Evolutionary conservation across 92 coral and sea anemone species (phyloP).

Genomic region (Anthopleura xanthogrammica): DNA sequence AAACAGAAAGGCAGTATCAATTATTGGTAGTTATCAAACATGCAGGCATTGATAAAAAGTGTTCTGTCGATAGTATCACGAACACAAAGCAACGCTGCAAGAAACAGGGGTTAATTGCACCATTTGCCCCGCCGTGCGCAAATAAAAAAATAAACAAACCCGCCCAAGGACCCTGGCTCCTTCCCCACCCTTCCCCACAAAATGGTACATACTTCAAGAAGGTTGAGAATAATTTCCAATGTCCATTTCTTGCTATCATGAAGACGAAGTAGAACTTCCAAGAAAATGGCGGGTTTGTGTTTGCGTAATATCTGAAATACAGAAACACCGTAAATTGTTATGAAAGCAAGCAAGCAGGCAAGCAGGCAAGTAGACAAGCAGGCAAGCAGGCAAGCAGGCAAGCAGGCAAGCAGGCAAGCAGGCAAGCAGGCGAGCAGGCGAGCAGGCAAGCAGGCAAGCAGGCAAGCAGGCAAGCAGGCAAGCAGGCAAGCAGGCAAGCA

Average conservation of each 20-base stretch:
- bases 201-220: conserved; percentile 68
- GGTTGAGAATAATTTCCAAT: conserved; percentile 65
- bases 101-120: no score
- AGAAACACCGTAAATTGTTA: neutral
- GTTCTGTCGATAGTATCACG: no score
- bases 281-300: conserved; percentile 73
- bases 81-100: no score
- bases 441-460: neutral
- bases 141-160: no score
- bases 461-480: no score
- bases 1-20: neutral
- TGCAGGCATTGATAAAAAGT: no score
- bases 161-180: no score
- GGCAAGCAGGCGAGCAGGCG: no score
- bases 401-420: neutral
- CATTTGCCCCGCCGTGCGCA: no score
- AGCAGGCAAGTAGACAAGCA: no score
- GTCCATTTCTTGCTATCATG: conserved; percentile 66
- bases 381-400: no score
- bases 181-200: neutral
- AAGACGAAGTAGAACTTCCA: conserved; percentile 72
- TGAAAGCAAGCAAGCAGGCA: neutral
- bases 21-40: neutral
- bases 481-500: neutral
- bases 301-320: conserved; percentile 68